phyloP scores from a whole-genome alignment of 2,888 invertebrate genomes.

The Drosophila austrosaltans region DNA sequence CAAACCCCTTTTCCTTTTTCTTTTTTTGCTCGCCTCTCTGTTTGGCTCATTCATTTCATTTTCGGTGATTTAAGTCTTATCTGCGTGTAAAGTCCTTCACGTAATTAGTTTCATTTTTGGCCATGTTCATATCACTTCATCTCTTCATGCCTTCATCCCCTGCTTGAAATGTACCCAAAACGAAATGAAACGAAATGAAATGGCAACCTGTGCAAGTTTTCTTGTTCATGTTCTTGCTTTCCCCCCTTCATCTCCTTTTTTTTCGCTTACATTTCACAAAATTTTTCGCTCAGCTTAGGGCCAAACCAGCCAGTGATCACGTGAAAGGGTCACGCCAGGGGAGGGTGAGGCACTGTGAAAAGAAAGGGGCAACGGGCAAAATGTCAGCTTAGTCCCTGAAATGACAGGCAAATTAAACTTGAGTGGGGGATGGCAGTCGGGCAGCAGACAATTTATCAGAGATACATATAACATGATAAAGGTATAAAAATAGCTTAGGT shows the following conservation, averaged over 20 bases:
- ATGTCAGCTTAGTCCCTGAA: slow-evolving; percentile 64
- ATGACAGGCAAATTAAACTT: slow-evolving; percentile 72
- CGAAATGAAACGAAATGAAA: slow-evolving; percentile 38
- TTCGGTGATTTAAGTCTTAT: slow-evolving; percentile 73
- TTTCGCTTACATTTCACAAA: slow-evolving; percentile 70
- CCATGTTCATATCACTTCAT: slow-evolving; percentile 14
- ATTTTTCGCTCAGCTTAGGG: slow-evolving; percentile 53
- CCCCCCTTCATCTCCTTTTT: slow-evolving; percentile 26
- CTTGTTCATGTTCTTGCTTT: background rate
- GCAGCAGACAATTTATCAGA: slow-evolving; percentile 70
- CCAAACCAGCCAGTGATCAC: slow-evolving; percentile 31
- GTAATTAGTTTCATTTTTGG: slow-evolving; percentile 72
- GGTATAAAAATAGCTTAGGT: slow-evolving; percentile 34
- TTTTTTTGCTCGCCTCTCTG: background rate
- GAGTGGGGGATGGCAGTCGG: slow-evolving; percentile 63
- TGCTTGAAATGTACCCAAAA: background rate
- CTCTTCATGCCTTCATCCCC: slow-evolving; percentile 1
- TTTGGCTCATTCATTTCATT: slow-evolving; percentile 42
- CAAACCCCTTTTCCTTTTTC: slow-evolving; percentile 8
- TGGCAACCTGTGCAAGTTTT: slow-evolving; percentile 25
- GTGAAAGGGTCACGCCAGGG: slow-evolving; percentile 4
- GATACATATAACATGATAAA: slow-evolving; percentile 46
- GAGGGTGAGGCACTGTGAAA: background rate
- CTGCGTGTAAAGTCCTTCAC: slow-evolving; percentile 67
- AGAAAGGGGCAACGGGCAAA: slow-evolving; percentile 49